phyloP scores from a whole-genome alignment of 2,797 vertebrate species.

The Paguma larvata region DNA sequence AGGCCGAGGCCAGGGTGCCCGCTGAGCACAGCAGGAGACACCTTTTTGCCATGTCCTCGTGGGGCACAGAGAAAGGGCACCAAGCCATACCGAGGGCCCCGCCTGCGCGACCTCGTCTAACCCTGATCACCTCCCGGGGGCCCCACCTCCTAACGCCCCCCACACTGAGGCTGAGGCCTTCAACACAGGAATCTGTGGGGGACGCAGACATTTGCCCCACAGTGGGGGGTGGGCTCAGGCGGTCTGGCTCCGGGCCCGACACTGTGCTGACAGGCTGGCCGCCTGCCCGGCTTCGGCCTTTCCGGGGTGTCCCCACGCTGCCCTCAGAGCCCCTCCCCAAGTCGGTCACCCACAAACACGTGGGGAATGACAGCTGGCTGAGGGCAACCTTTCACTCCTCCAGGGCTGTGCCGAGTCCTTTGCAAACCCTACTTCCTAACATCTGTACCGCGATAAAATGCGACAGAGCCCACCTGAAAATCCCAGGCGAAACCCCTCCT shows the following conservation, averaged over 20 bases:
- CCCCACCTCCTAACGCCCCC: neutral
- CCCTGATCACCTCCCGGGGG: neutral
- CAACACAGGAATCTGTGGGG: fast-evolving
- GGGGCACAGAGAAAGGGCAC: neutral
- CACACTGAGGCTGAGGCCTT: neutral
- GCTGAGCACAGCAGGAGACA: neutral
- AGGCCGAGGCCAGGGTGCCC: neutral
- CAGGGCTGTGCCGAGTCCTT: neutral
- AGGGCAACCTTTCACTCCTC: neutral
- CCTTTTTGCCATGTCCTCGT: neutral
- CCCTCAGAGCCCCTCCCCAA: too few relatives aligned
- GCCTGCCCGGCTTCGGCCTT: neutral
- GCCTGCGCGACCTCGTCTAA: neutral
- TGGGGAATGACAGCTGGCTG: neutral
- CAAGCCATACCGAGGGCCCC: neutral
- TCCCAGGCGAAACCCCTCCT: neutral
- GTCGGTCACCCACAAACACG: neutral
- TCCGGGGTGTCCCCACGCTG: fast-evolving
- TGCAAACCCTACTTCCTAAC: neutral
- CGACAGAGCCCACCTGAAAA: neutral
- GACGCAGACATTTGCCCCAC: fast-evolving
- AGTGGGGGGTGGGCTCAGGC: neutral
- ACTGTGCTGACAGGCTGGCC: neutral
- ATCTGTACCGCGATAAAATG: fast-evolving
- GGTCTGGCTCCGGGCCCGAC: neutral